Evolutionary conservation across 2,113 vertebrate species (phyloP).

Genomic region (Malurus elegans): DNA sequence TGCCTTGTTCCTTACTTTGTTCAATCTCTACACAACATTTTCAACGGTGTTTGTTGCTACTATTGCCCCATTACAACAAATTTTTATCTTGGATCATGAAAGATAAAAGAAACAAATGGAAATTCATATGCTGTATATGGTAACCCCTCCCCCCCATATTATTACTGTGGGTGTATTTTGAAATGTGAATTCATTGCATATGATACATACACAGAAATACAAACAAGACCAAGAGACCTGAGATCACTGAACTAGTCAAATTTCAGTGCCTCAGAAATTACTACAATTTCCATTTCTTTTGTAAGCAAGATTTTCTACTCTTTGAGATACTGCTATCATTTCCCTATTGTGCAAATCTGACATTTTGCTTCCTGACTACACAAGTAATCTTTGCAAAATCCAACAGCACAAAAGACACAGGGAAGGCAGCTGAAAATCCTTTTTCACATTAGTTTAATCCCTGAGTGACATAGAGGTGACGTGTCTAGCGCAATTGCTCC

Average conservation of each 20-base stretch:
- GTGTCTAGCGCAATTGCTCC: rapidly evolving
- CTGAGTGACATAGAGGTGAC: background rate
- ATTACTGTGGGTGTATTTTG: background rate
- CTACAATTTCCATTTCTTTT: background rate
- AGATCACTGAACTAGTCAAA: background rate
- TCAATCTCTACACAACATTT: background rate
- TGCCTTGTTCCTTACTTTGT: background rate
- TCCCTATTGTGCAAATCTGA: background rate
- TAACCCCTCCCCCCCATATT: background rate
- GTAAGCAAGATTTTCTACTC: background rate
- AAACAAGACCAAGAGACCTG: background rate
- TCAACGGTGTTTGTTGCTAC: background rate
- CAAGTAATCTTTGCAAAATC: background rate
- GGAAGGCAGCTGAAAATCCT: background rate
- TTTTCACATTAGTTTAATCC: background rate
- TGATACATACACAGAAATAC: background rate
- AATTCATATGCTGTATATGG: background rate
- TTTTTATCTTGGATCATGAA: background rate
- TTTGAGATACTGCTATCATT: background rate
- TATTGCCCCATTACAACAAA: background rate
- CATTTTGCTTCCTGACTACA: background rate
- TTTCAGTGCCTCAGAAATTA: background rate
- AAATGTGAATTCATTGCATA: background rate
- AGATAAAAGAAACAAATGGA: background rate
- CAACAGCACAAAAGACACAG: background rate